These are phyloP conservation scores for Theonella swinhoei DNA, from an alignment of 37 sponge, comb jelly and placozoan species.

Conservation along the genomic window DNA sequence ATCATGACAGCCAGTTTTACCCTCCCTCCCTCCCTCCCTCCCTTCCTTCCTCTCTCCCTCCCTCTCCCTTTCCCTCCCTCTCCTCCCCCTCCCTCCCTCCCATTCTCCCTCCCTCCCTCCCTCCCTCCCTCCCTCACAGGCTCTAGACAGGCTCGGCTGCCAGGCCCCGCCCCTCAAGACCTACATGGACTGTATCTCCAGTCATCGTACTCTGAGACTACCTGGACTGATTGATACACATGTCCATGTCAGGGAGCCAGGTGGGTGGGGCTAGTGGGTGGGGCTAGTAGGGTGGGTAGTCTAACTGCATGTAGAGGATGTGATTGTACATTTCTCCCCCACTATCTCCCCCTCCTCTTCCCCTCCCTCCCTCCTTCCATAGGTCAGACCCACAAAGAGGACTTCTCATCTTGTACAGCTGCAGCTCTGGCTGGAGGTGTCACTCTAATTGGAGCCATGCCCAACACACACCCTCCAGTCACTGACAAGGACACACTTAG, in stretches of 20 bases:
- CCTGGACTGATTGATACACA: conserved; percentile 95
- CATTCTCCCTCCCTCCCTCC: neutral
- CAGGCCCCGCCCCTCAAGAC: conserved; percentile 74
- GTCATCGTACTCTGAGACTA: conserved; percentile 73
- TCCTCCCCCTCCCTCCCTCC: neutral
- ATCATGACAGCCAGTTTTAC: neutral
- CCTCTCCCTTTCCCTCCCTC: no score
- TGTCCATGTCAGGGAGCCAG: conserved; percentile 97
- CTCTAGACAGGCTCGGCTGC: neutral
- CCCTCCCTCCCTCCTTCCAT: neutral
- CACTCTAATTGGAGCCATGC: conserved; percentile 97
- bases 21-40: no score
- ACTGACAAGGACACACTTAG: conserved; percentile 76
- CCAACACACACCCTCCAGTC: conserved; percentile 95
- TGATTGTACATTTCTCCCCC: no score
- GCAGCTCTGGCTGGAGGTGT: conserved; percentile 98
- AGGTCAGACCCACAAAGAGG: conserved; percentile 72
- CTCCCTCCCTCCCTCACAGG: no score
- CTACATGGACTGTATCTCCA: conserved; percentile 83
- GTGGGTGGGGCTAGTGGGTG: neutral
- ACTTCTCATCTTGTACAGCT: conserved; percentile 78
- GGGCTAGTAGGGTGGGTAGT: no score
- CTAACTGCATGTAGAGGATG: no score
- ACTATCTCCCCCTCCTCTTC: neutral
- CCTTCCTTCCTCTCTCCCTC: no score